These are phyloP conservation scores for Hylia prasina DNA, from an alignment of 2,113 vertebrate species.

Conservation along the genomic window DNA sequence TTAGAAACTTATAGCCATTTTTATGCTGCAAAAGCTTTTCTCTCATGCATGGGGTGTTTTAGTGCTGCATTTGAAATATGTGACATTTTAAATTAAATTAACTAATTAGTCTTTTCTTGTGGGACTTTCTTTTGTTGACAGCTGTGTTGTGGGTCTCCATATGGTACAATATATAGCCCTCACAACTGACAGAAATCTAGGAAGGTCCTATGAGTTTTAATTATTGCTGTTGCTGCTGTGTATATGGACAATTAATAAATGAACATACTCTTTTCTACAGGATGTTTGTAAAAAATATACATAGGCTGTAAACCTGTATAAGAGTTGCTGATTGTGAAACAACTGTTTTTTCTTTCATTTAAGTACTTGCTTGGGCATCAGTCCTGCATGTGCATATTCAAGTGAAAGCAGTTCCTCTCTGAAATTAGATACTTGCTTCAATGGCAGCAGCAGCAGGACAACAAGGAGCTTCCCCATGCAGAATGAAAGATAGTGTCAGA, in stretches of 20 bases:
- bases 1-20: neutral
- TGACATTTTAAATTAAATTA: neutral
- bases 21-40: neutral
- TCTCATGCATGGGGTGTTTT: neutral
- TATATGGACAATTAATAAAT: neutral
- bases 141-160: neutral
- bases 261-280: neutral
- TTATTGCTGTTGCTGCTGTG: neutral
- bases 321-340: neutral
- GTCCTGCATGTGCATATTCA: neutral
- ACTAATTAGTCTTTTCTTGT: neutral
- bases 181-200: neutral
- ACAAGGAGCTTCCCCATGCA: neutral
- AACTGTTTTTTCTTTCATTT: neutral
- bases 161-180: neutral
- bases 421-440: neutral
- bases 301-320: fast-evolving
- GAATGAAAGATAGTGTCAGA: neutral
- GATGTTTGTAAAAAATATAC: neutral
- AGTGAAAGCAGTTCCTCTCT: neutral
- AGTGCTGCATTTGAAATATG: neutral
- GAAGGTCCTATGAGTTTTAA: neutral
- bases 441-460: neutral
- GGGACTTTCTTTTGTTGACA: neutral
- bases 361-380: neutral